Base-by-base conservation (phyloP, 1,140 invertebrate species). In the Campoletis sonorensis region DNA sequence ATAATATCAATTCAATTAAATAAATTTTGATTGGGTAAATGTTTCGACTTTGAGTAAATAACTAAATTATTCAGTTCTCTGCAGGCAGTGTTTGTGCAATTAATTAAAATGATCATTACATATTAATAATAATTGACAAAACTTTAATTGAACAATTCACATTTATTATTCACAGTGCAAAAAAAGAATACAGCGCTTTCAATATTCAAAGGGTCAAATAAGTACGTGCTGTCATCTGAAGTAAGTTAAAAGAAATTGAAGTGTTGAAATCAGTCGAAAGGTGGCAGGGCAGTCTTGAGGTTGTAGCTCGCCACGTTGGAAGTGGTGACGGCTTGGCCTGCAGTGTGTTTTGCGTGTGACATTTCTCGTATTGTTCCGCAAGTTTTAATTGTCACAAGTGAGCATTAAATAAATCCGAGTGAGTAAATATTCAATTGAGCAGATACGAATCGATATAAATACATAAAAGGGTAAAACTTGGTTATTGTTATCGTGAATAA, bases 261-360 rank as follows among this genome's bases (percentile, higher is more conserved):
- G 16, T 4, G 70, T 21, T n/a, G 5, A 15, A 71, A 51, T 21
- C 0, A 70, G 27, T 15, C 4, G 40, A 4, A 45, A 77, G 79
- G 64, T 80, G 78, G 30, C 61, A 70, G 45, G 33, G 71, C 45
- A 37, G 54, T 64, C 8, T 21, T 82, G 58, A 81, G 67, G 79
- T 82, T 82, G 81, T 81, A 82, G 79, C 68, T 90, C 90, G 91
- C 91, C 91, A 92, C 91, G 91, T 92, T 92, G 91, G 90, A 92
- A 90, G 89, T 86, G 81, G 84, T 90, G 90, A 90, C 89, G 87
- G 87, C 83, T 89, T 83, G 85, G 27, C 67, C 18, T 86, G 87
- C 85, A 83, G 85, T 64, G 58, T 37, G n/a, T 64, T 21, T 64
- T 64, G 21, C 21, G 61, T 49, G 84, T 88, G 85, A 89, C 81